Conservation (phyloP, 2,888 invertebrate genomes). For the Mechanitis mazaeus region DNA sequence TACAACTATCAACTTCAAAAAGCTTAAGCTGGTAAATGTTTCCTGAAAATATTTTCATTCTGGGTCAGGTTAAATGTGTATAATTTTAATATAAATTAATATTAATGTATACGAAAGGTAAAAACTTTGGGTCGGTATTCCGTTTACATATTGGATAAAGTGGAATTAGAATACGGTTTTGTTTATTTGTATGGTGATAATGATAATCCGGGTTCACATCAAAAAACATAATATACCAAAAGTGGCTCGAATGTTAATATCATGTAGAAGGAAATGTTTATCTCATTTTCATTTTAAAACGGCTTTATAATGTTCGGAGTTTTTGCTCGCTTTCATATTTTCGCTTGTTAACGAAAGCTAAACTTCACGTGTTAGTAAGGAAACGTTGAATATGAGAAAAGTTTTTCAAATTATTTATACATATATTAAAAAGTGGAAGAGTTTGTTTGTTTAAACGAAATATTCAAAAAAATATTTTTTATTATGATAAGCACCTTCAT, state of each 20-base stretch:
- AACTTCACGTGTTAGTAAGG: slow-evolving; percentile 56
- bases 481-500: too few species aligned
- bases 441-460: too few species aligned
- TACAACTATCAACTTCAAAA: too few species aligned
- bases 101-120: slow-evolving; percentile 4
- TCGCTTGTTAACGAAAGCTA: slow-evolving; percentile 21
- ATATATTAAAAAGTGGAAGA: neutral
- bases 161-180: slow-evolving; percentile 6
- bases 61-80: neutral
- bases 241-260: slow-evolving; percentile 2
- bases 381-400: slow-evolving; percentile 59
- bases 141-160: slow-evolving; percentile 11
- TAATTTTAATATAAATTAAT: slow-evolving; percentile 1
- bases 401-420: slow-evolving; percentile 33
- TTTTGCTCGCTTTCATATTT: neutral
- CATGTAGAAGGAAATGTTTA: neutral
- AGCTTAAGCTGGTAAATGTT: too few species aligned
- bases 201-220: neutral
- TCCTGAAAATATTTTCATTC: too few species aligned
- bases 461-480: too few species aligned
- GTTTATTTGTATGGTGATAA: slow-evolving; percentile 8
- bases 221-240: neutral
- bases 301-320: neutral
- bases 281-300: slow-evolving; percentile 2
- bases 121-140: slow-evolving; percentile 4